phyloP scores from a whole-genome alignment of 2,113 vertebrate species.

The Myrmecobius fasciatus region DNA sequence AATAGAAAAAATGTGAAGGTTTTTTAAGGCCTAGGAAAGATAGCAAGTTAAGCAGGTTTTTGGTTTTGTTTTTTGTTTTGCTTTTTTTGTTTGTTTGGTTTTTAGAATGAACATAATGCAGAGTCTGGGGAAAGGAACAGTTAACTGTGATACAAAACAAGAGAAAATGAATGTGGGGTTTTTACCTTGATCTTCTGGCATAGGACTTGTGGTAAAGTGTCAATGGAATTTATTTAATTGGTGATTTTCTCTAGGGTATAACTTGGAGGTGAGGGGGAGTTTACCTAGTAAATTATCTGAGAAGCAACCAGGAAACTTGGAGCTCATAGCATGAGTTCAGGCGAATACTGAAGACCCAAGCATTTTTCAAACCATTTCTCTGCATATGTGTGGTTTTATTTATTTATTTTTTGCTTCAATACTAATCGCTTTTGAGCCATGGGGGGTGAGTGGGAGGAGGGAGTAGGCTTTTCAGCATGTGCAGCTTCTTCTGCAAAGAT shows the following conservation, averaged over 20 bases:
- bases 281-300: background rate
- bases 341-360: background rate
- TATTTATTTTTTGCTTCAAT: background rate
- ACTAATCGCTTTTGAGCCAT: background rate
- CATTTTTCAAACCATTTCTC: background rate
- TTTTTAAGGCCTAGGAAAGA: constrained; percentile 57
- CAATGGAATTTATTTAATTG: background rate
- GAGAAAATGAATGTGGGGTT: background rate
- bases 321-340: background rate
- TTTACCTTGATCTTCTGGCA: background rate
- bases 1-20: constrained; percentile 40
- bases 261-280: rapidly evolving
- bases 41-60: constrained; percentile 34
- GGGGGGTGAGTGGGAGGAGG: background rate
- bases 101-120: constrained; percentile 44
- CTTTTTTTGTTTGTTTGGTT: background rate
- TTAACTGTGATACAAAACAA: constrained; percentile 6
- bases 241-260: background rate
- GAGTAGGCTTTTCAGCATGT: background rate
- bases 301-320: background rate
- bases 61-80: background rate
- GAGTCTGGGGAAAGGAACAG: constrained; percentile 1
- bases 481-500: background rate
- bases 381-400: background rate
- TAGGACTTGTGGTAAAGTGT: background rate